These are phyloP conservation scores for Larimichthys polyactis DNA, from an alignment of 2,113 vertebrate species.

Conservation along the genomic window DNA sequence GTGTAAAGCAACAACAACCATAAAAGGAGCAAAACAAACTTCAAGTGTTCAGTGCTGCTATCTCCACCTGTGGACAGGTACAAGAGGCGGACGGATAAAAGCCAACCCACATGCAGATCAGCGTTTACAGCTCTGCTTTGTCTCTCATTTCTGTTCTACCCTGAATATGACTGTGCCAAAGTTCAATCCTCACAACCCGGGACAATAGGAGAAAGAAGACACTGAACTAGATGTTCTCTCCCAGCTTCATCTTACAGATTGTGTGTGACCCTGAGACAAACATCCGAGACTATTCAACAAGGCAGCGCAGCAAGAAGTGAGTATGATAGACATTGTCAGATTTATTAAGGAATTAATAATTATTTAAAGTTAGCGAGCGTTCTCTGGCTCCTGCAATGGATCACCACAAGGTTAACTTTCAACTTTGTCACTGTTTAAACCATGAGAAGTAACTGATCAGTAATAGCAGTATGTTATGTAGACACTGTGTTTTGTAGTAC, in stretches of 20 bases:
- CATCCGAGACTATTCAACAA: slow-evolving; percentile 26
- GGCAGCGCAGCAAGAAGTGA: slow-evolving; percentile 38
- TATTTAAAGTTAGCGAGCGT: background rate
- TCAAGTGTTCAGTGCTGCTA: background rate
- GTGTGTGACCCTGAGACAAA: slow-evolving; percentile 23
- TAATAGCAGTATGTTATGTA: background rate
- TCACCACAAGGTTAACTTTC: slow-evolving; percentile 61
- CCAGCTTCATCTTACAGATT: slow-evolving; percentile 61
- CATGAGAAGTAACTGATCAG: background rate
- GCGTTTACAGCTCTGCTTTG: slow-evolving; percentile 42
- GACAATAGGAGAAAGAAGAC: slow-evolving; percentile 73
- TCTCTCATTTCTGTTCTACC: slow-evolving; percentile 28
- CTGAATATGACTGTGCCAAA: slow-evolving; percentile 68
- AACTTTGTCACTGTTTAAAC: slow-evolving; percentile 30
- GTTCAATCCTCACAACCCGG: slow-evolving; percentile 64
- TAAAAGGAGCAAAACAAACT: slow-evolving; percentile 50
- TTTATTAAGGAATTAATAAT: slow-evolving; percentile 47
- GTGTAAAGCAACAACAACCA: slow-evolving; percentile 72
- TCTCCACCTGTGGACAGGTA: slow-evolving; percentile 35
- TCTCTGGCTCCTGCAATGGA: slow-evolving; percentile 24
- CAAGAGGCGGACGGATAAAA: slow-evolving; percentile 51
- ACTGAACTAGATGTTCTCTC: slow-evolving; percentile 54
- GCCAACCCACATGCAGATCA: slow-evolving; percentile 50
- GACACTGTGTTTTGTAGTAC: background rate
- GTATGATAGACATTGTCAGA: slow-evolving; percentile 33